phyloP scores from a whole-genome alignment of 2,113 vertebrate genomes.

The Glareola pratincola region DNA sequence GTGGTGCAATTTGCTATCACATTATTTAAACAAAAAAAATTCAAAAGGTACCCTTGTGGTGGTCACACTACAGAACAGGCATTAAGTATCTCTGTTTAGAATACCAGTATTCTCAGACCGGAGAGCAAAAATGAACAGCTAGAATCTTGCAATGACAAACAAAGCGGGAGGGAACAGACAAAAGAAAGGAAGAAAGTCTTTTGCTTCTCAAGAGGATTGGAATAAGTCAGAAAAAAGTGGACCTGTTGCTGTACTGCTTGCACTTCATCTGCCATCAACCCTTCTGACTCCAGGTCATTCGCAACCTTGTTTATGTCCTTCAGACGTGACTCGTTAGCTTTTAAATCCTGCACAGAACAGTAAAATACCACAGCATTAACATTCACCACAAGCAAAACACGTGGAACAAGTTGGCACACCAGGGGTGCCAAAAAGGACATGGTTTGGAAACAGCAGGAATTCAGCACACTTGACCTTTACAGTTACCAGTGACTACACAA shows the following conservation, averaged over 20 bases:
- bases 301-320: conserved; percentile 98
- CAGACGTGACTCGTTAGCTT: conserved; percentile 95
- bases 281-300: conserved; percentile 93
- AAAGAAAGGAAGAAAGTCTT: neutral
- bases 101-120: neutral
- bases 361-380: neutral
- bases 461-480: neutral
- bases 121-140: neutral
- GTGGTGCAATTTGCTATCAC: neutral
- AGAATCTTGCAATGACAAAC: neutral
- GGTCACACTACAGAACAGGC: neutral
- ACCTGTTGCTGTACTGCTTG: conserved; percentile 92
- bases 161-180: neutral
- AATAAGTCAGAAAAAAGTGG: neutral
- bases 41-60: neutral
- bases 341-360: conserved; percentile 83
- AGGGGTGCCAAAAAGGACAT: neutral
- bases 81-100: neutral
- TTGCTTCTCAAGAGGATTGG: neutral
- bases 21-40: neutral
- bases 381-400: neutral
- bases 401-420: neutral
- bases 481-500: neutral
- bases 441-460: neutral
- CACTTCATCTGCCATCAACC: conserved; percentile 93